Base-by-base conservation (phyloP, 2,888 invertebrate species). In the Tricholauxania praeusta region DNA sequence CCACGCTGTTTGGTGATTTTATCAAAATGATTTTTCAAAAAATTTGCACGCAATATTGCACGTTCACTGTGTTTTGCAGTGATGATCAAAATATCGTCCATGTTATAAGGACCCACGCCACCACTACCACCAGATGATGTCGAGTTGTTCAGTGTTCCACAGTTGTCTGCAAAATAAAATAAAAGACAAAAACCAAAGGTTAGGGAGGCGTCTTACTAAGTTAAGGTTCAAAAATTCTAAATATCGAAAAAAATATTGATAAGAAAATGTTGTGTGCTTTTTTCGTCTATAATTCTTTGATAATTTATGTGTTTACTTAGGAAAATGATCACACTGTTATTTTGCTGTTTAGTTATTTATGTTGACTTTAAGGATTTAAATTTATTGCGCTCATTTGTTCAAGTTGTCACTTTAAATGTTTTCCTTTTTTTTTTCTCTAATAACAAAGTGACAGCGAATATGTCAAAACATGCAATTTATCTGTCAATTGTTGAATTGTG, bases 1-100 rank as follows among this genome's bases (percentile, higher is more conserved):
- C 93, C 93, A 82, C 94, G 91, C 83, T 94, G 94, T 76, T 93
- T 92, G 88, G 93, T 93, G 79, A 94, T 94, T 88, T 94, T 94
- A 85, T 94, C 93, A 86, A 95, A 95, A 86, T 94, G 94, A 72
- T 92, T 92, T 64, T 92, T 92, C 79, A 95, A 91, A 86, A 94
- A 95, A 83, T 93, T 93, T 19, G 94, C 93, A 93, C 95, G 94
- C 69, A 94, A 87, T 32, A 91, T 90, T 75, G 95, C 94, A 78
- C 93, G 92, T 67, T 94, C 93, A 79, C 94, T 94, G 74, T 92
- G 92, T 73, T 92, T 92, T 80, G 94, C 92, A 83, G 93, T 94
- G 74, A 95, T 88, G 82, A 95, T 93, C 74, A 95, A 89, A 77
- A 95, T 94, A 85, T 95, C 95, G 87, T 94, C 94, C 91, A 94